Percentiles rank a stretch among this genome's conserved stretches.
phyloP scores from a whole-genome alignment of 2,888 invertebrate species.

The Drosophila limbata region DNA sequence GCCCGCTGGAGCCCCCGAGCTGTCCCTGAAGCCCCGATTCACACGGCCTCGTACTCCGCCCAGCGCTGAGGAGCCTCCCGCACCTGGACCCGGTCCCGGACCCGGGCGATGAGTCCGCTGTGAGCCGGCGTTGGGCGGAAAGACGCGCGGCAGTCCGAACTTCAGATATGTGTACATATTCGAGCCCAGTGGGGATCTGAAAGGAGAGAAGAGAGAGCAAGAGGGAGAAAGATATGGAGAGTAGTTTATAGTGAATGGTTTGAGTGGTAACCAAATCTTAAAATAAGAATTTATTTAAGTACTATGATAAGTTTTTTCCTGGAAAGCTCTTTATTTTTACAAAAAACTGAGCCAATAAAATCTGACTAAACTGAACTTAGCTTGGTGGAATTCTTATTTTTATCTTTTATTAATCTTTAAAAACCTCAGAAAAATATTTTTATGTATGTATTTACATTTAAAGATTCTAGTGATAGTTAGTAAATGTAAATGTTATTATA shows the following conservation, averaged over 20 bases:
- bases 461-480: too few species aligned
- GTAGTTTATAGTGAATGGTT: not conserved
- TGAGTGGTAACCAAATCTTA: not conserved
- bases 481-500: too few species aligned
- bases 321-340: too few species aligned
- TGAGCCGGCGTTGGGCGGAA: slow-evolving; percentile 93
- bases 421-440: too few species aligned
- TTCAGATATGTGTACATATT: slow-evolving; percentile 98
- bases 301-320: too few species aligned
- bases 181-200: slow-evolving; percentile 92
- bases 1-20: slow-evolving; percentile 79
- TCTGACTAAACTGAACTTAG: too few species aligned
- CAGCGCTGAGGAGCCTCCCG: slow-evolving; percentile 69
- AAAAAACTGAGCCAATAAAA: too few species aligned
- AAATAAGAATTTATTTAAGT: not conserved
- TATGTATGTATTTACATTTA: too few species aligned
- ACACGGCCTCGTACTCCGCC: slow-evolving; percentile 86
- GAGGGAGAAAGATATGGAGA: not conserved
- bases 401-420: too few species aligned
- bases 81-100: slow-evolving; percentile 65
- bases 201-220: too few species aligned
- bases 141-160: slow-evolving; percentile 96
- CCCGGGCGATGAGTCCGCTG: slow-evolving; percentile 88
- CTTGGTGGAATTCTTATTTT: too few species aligned
- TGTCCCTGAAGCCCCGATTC: slow-evolving; percentile 88